These are phyloP conservation scores for Ambastaia sidthimunki DNA, from an alignment of 2,797 vertebrate species.

Conservation along the genomic window DNA sequence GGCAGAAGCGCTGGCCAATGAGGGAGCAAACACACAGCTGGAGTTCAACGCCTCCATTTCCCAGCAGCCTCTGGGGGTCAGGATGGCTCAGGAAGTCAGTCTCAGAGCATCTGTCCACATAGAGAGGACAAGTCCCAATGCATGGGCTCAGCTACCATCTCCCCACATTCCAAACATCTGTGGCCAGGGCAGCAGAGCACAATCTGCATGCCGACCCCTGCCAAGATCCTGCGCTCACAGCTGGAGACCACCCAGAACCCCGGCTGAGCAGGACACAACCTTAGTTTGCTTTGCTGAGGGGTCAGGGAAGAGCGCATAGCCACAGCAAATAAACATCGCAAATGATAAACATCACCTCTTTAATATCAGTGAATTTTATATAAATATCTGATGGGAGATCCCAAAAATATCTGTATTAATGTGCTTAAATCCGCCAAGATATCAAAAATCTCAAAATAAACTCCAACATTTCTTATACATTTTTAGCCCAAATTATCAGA, in stretches of 20 bases:
- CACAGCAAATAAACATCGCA: not conserved
- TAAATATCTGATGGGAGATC: not conserved
- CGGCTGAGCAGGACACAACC: slow-evolving; percentile 42
- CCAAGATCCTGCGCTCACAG: slow-evolving; percentile 44
- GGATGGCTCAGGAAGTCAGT: slow-evolving; percentile 47
- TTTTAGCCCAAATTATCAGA: not conserved
- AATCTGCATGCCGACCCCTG: slow-evolving; percentile 53
- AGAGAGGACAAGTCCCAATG: slow-evolving; percentile 64
- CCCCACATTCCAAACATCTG: slow-evolving; percentile 66
- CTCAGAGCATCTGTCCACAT: slow-evolving; percentile 69
- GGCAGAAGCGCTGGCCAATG: slow-evolving; percentile 21
- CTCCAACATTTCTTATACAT: too few species aligned
- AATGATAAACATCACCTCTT: not conserved
- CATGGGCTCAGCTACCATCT: slow-evolving; percentile 47
- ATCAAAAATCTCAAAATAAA: too few species aligned
- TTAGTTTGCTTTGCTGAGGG: not conserved
- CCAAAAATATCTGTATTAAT: too few species aligned
- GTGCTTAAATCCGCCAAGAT: too few species aligned
- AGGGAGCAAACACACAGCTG: slow-evolving; percentile 24
- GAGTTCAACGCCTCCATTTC: slow-evolving; percentile 31
- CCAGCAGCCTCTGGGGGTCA: slow-evolving; percentile 56
- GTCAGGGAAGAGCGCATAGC: slow-evolving; percentile 13
- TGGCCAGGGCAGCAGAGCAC: slow-evolving; percentile 53
- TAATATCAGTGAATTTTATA: not conserved
- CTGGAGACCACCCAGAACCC: slow-evolving; percentile 40